These are phyloP conservation scores for Phylloscopus whistleri DNA, from an alignment of 2,113 vertebrate genomes.

Conservation along the genomic window DNA sequence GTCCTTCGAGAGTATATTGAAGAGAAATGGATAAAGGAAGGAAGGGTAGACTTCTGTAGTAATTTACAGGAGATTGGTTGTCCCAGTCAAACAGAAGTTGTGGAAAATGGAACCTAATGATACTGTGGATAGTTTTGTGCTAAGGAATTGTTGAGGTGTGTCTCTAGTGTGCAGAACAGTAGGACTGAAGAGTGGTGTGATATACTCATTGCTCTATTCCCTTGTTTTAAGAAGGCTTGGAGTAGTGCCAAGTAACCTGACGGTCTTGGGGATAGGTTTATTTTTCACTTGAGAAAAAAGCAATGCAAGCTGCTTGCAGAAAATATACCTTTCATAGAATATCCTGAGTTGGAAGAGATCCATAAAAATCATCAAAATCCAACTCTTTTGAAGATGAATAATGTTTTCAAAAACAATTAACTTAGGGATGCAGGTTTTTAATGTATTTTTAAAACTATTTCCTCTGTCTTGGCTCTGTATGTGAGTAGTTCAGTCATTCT, in stretches of 20 bases:
- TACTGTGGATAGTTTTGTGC: neutral
- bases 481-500: neutral
- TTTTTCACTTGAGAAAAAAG: neutral
- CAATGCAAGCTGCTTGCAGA: neutral
- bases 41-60: neutral
- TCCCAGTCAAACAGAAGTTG: neutral
- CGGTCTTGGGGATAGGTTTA: neutral
- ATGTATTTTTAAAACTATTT: neutral
- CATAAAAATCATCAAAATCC: neutral
- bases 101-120: neutral
- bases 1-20: neutral
- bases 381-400: neutral
- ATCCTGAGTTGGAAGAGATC: neutral
- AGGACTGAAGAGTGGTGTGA: neutral
- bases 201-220: neutral
- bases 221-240: neutral
- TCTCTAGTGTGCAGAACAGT: neutral
- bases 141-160: neutral
- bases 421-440: neutral
- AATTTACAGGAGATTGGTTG: neutral
- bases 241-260: neutral
- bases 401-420: neutral
- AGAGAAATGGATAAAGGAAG: neutral
- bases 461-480: fast-evolving
- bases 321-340: neutral